Conservation (phyloP, 2,888 invertebrate species). For the Euplagia quadripunctaria region DNA sequence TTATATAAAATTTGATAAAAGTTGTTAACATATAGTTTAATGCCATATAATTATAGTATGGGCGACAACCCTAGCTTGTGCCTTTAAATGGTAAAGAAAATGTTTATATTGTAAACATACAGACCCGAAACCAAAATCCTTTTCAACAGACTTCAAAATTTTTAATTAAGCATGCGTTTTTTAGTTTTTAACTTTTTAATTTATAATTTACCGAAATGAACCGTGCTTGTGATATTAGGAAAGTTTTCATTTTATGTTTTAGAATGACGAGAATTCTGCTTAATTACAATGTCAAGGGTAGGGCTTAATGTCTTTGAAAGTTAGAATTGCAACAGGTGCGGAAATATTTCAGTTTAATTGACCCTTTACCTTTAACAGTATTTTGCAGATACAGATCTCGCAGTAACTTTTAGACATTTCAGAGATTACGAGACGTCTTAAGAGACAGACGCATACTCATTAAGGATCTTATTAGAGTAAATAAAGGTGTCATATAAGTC, state of each 20-base stretch:
- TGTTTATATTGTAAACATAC: no score
- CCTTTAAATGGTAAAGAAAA: no score
- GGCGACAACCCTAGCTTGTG: no score
- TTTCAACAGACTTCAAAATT: neutral
- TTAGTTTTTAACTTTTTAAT: neutral
- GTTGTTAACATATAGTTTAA: no score
- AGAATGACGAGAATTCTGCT: neutral
- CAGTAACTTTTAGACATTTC: neutral
- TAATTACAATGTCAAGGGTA: constrained; percentile 12
- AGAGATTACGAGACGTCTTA: no score
- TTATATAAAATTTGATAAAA: no score
- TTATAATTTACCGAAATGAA: neutral
- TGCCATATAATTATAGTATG: no score
- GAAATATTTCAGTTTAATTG: constrained; percentile 9
- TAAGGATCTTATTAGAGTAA: no score
- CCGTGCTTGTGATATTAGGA: neutral
- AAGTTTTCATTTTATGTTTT: constrained; percentile 9
- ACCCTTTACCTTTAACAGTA: neutral
- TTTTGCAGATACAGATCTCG: neutral
- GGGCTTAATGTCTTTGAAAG: constrained; percentile 12
- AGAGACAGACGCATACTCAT: no score
- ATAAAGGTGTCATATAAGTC: no score
- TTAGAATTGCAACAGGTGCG: constrained; percentile 8
- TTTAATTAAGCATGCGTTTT: neutral
- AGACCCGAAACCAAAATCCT: no score